A percentile compares a stretch with the other conserved stretches of the same genome.
phyloP scores from a whole-genome alignment of 1,140 invertebrate genomes.

The Tetranychus cinnabarinus region DNA sequence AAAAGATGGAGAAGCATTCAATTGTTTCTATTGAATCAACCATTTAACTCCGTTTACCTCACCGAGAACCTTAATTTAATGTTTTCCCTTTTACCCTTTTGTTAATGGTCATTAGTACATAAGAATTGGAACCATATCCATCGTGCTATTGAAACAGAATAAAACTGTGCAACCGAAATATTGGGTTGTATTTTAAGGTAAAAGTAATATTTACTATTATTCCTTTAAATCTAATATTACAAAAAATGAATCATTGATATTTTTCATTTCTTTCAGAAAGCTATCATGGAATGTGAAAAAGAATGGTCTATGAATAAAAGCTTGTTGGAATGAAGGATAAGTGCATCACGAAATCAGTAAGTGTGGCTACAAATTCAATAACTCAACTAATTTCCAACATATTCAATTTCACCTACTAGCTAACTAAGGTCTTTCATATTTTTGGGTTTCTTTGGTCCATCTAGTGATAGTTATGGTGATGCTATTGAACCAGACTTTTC shows the following conservation, averaged over 20 bases:
- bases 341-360: background rate
- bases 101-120: conserved; percentile 1
- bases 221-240: background rate
- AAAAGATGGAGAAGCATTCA: background rate
- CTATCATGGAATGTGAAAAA: conserved; percentile 69
- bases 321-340: conserved; percentile 35
- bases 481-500: conserved; percentile 75
- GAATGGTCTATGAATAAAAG: conserved; percentile 93
- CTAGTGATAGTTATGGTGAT: conserved; percentile 68
- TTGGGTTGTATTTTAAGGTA: conserved; percentile 70
- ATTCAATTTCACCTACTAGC: conserved; percentile 3
- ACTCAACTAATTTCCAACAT: background rate
- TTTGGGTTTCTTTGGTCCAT: conserved; percentile 65
- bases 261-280: conserved; percentile 37
- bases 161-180: conserved; percentile 6
- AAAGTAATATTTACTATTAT: background rate
- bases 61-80: background rate
- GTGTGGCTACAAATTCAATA: background rate
- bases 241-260: background rate
- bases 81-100: background rate
- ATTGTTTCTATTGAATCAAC: background rate
- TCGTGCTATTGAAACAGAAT: conserved; percentile 4
- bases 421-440: conserved; percentile 84
- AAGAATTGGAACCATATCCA: background rate
- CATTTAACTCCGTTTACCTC: background rate